A percentile compares a stretch with the other conserved stretches of the same genome.
These are phyloP conservation scores for Papilio polyxenes DNA, from an alignment of 1,140 invertebrate genomes.

Conservation along the genomic window DNA sequence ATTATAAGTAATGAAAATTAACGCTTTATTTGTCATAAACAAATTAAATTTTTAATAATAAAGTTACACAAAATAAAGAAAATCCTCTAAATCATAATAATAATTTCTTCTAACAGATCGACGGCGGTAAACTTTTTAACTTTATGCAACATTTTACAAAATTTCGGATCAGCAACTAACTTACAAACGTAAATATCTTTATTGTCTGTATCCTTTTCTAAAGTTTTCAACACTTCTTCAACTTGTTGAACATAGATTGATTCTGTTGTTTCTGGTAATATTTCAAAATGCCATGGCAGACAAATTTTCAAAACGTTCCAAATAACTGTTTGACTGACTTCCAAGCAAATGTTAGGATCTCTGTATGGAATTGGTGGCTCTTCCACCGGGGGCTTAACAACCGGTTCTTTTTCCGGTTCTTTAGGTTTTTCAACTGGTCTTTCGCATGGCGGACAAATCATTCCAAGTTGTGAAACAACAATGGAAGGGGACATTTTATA, in stretches of 20 bases:
- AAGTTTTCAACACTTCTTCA: conserved; percentile 51
- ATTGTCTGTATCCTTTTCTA: conserved; percentile 66
- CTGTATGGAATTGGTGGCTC: background rate
- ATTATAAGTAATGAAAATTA: background rate
- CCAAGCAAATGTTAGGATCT: conserved; percentile 62
- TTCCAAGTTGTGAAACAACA: conserved; percentile 58
- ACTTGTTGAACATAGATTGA: conserved; percentile 58
- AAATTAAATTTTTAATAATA: conserved; percentile 1
- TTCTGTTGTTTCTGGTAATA: conserved; percentile 56
- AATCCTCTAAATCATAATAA: conserved; percentile 48
- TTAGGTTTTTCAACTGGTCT: conserved; percentile 56
- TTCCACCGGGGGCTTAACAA: conserved; percentile 47
- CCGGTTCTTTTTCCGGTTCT: conserved; percentile 58
- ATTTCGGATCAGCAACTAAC: conserved; percentile 59
- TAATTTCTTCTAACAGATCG: conserved; percentile 58
- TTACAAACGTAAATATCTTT: conserved; percentile 69
- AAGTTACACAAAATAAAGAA: conserved; percentile 15
- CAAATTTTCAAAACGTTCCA: conserved; percentile 71
- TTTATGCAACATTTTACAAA: conserved; percentile 67
- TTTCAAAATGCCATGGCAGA: conserved; percentile 70
- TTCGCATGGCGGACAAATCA: conserved; percentile 65
- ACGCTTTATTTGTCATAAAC: background rate
- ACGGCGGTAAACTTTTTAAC: conserved; percentile 67
- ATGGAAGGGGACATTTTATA: conserved; percentile 56
- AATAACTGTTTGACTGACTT: conserved; percentile 65